Evolutionary conservation across 2,797 vertebrate genomes (phyloP).

Genomic region (Salmo trutta): DNA sequence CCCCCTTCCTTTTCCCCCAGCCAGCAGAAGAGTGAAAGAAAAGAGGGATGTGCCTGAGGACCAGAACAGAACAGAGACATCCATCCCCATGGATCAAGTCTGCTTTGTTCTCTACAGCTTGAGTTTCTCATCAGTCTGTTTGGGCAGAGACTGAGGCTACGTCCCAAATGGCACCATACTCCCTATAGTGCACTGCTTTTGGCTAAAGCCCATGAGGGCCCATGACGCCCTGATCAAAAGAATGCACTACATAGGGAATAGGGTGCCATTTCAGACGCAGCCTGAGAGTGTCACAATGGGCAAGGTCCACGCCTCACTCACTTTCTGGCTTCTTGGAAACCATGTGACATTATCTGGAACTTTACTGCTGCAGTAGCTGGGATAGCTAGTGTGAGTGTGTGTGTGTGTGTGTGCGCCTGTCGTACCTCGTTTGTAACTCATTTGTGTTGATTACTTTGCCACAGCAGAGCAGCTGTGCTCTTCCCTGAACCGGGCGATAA

Average conservation of each 20-base stretch:
- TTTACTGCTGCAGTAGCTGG: conserved; percentile 29
- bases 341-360: conserved; percentile 56
- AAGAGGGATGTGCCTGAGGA: conserved; percentile 69
- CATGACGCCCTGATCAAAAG: not conserved
- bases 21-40: conserved; percentile 29
- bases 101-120: conserved; percentile 73
- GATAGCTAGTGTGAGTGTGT: conserved; percentile 6
- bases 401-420: not conserved
- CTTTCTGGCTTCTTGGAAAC: conserved; percentile 62
- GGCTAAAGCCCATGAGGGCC: not conserved
- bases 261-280: not conserved
- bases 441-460: not conserved
- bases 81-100: conserved; percentile 69
- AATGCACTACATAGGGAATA: conserved; percentile 13
- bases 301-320: conserved; percentile 64
- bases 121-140: conserved; percentile 77
- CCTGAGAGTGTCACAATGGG: conserved; percentile 59
- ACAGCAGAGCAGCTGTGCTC: conserved; percentile 2
- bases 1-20: conserved; percentile 10
- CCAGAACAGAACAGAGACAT: conserved; percentile 67
- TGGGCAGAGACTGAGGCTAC: conserved; percentile 48
- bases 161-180: not conserved
- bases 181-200: not conserved
- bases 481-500: not conserved
- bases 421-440: not conserved